Evolutionary conservation across 2,888 invertebrate species (phyloP).

Genomic region (Dicyrtomina minuta): DNA sequence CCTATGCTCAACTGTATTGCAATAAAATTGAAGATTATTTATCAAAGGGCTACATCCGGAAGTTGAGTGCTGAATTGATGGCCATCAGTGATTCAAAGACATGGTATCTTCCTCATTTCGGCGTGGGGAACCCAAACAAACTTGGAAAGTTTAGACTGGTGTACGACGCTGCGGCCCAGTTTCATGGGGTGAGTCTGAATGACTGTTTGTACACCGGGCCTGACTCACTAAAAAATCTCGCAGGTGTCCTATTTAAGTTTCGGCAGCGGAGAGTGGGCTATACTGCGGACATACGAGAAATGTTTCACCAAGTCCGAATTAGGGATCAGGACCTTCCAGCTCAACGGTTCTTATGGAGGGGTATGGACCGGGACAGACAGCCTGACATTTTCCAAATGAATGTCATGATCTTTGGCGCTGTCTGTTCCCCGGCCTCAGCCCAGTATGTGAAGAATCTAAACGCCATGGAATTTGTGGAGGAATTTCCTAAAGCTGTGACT

Average conservation of each 20-base stretch:
- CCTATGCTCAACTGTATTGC: background rate
- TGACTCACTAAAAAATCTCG: slow-evolving; percentile 32
- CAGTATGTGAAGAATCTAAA: too few relatives aligned
- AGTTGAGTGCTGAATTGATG: slow-evolving; percentile 13
- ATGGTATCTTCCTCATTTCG: slow-evolving; percentile 47
- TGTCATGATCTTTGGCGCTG: too few relatives aligned
- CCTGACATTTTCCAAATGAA: too few relatives aligned
- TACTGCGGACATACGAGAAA: slow-evolving; percentile 38
- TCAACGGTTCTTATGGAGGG: slow-evolving; percentile 39
- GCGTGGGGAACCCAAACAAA: slow-evolving; percentile 40
- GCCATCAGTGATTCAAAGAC: background rate
- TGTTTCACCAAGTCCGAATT: slow-evolving; percentile 39
- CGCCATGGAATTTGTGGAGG: too few relatives aligned
- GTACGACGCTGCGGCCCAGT: slow-evolving; percentile 41
- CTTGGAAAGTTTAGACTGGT: slow-evolving; percentile 46
- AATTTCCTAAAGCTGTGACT: too few relatives aligned
- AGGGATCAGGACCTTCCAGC: slow-evolving; percentile 27
- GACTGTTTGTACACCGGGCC: slow-evolving; percentile 38
- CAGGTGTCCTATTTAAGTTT: slow-evolving; percentile 35
- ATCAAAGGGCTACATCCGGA: slow-evolving; percentile 6
- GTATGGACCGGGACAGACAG: too few relatives aligned
- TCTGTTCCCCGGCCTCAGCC: too few relatives aligned
- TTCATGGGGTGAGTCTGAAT: slow-evolving; percentile 35
- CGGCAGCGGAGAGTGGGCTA: slow-evolving; percentile 29
- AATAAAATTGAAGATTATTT: slow-evolving; percentile 1